Base-by-base conservation (phyloP, 2,797 vertebrate species). In the Otus scops region DNA sequence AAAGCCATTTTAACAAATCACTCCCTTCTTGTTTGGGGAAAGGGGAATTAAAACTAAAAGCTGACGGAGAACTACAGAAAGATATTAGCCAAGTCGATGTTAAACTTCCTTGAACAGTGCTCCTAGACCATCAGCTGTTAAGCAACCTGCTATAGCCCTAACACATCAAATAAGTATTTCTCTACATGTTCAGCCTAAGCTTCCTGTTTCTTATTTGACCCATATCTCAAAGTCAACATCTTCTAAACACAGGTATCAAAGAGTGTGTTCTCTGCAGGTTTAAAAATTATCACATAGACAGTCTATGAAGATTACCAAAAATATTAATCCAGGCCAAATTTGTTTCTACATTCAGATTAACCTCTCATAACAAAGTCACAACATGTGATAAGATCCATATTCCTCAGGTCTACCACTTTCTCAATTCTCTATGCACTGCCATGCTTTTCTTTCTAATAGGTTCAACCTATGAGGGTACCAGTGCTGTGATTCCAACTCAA, bases 1-100 rank as follows among this genome's bases (percentile, higher is more conserved):
- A 79, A 80, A 85, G 64, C 34, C 43, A 75, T 92, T 94, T 83
- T 80, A 94, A 89, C 83, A 64, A 93, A 89, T 93, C 90, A 85
- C 34, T 57, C 27, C 47, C 27, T 36, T 74, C 88, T 88, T 65
- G 10, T 50, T 47, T 59, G 68, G 81, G 70, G 32, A 89, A 82
- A 70, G 8, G 47, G 54, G 51, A 93, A 95, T 87, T 93, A 87
- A 92, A 94, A 73, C 68, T 45, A 88, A 84, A 81, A 41, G 47
- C 34, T 83, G 15, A 71, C 45, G 69, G 9, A 83, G 56, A 84
- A 73, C 77, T 67, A 82, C 43, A 79, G 59, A 69, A 93, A 79
- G 53, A 13, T 75, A 69, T 61, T 75, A 93, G 47, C 68, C 27
- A 18, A 74, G 50, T 36, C 1, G 0, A 51, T 59, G 47, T 48